phyloP scores from a whole-genome alignment of 2,797 vertebrate genomes.

The Lateolabrax maculatus region DNA sequence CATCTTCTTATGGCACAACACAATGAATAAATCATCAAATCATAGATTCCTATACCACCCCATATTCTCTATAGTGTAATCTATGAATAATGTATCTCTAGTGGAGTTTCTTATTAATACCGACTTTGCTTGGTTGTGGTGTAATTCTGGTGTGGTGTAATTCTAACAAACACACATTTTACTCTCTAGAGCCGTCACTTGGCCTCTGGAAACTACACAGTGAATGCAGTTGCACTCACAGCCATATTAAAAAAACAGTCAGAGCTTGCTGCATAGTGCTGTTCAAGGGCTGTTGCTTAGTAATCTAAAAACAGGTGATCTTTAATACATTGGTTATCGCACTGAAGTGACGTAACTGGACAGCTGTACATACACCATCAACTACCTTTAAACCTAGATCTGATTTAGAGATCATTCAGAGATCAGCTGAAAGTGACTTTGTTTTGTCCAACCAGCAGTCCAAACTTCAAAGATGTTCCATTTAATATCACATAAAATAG shows the following conservation, averaged over 20 bases:
- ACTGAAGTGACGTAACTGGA: constrained; percentile 21
- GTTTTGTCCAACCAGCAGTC: too few relatives aligned
- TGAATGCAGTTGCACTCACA: constrained; percentile 31
- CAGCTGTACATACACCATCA: constrained; percentile 29
- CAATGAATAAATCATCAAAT: constrained; percentile 82
- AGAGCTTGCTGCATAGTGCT: constrained; percentile 20
- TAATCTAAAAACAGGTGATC: constrained; percentile 46
- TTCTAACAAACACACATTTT: constrained; percentile 56
- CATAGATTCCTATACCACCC: constrained; percentile 63
- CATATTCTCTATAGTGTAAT: constrained; percentile 73
- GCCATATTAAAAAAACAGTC: constrained; percentile 14
- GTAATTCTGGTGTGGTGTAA: constrained; percentile 61
- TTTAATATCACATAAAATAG: too few relatives aligned
- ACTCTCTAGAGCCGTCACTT: constrained; percentile 38
- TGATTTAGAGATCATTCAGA: constrained; percentile 6
- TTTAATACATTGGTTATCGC: constrained; percentile 17
- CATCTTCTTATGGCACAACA: constrained; percentile 67
- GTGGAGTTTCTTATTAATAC: constrained; percentile 69
- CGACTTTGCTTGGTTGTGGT: constrained; percentile 54
- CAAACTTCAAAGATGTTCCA: too few relatives aligned
- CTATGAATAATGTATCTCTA: constrained; percentile 75
- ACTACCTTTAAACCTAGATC: neutral
- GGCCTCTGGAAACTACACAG: constrained; percentile 26
- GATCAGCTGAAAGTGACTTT: neutral
- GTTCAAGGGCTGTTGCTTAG: constrained; percentile 34